These are phyloP conservation scores for Helobdella robusta DNA, from an alignment of 2,888 invertebrate genomes.

Conservation along the genomic window DNA sequence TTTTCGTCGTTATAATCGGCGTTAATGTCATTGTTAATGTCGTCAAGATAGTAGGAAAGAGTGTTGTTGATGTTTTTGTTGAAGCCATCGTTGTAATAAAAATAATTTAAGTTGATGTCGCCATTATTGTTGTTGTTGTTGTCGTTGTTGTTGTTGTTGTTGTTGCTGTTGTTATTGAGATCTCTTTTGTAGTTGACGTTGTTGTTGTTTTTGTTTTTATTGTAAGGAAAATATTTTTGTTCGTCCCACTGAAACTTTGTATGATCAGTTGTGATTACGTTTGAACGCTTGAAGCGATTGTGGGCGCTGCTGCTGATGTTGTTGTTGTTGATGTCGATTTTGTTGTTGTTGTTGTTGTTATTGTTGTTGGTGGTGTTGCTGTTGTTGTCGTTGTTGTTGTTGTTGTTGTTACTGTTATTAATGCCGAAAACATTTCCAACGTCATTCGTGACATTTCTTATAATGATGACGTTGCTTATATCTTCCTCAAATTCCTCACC, in stretches of 20 bases:
- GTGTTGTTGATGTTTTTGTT: background rate
- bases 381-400: too few species aligned
- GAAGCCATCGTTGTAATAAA: background rate
- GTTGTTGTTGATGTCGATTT: too few species aligned
- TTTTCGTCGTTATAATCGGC: background rate
- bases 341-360: too few species aligned
- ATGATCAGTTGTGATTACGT: too few species aligned
- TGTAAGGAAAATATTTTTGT: background rate
- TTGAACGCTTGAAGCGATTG: too few species aligned
- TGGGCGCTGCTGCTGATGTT: too few species aligned
- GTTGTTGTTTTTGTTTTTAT: background rate
- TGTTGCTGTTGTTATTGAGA: background rate
- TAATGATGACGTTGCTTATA: background rate
- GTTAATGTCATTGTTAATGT: constrained; percentile 5
- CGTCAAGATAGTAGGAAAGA: background rate
- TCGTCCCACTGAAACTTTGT: too few species aligned
- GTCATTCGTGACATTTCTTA: too few species aligned
- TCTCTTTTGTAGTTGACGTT: background rate
- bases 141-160: constrained; percentile 5
- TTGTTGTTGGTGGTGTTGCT: too few species aligned
- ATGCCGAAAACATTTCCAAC: too few species aligned
- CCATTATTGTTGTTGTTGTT: background rate
- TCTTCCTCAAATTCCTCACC: background rate
- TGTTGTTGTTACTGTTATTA: too few species aligned
- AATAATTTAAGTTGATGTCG: background rate